Evolutionary conservation across 2,113 vertebrate species (phyloP).

Genomic region (Pedetes capensis): DNA sequence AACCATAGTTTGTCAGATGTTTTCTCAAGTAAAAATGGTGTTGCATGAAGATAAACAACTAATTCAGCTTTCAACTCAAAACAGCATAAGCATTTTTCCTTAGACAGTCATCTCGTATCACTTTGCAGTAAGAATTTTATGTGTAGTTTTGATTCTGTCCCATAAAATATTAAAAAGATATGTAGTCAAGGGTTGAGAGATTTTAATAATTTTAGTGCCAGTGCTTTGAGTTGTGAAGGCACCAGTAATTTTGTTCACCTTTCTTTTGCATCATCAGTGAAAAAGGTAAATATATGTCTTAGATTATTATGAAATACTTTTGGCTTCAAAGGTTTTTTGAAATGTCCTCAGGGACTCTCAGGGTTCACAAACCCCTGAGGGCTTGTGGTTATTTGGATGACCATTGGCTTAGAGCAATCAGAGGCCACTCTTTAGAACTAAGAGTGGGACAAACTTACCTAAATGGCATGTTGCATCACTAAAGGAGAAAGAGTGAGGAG

Average conservation of each 20-base stretch:
- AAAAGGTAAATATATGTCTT: neutral
- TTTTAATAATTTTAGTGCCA: neutral
- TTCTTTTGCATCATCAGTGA: neutral
- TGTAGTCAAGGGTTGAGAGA: neutral
- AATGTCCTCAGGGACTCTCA: neutral
- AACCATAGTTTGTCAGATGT: neutral
- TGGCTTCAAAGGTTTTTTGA: neutral
- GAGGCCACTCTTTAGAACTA: neutral
- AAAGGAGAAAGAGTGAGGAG: neutral
- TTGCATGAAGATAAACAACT: neutral
- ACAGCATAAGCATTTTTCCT: neutral
- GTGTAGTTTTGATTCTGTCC: neutral
- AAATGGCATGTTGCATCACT: neutral
- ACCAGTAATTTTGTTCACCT: neutral
- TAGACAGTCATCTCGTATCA: neutral
- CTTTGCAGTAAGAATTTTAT: neutral
- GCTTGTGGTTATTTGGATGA: neutral
- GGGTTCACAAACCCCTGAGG: neutral
- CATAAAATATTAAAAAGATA: slow-evolving; percentile 6
- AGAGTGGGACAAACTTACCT: neutral
- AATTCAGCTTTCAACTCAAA: neutral
- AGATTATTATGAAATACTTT: neutral
- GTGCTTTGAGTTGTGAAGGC: neutral
- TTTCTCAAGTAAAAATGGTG: neutral
- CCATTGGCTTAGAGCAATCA: neutral